Evolutionary conservation across 1,140 invertebrate genomes (phyloP).

Genomic region (Plectrocnemia conspersa): DNA sequence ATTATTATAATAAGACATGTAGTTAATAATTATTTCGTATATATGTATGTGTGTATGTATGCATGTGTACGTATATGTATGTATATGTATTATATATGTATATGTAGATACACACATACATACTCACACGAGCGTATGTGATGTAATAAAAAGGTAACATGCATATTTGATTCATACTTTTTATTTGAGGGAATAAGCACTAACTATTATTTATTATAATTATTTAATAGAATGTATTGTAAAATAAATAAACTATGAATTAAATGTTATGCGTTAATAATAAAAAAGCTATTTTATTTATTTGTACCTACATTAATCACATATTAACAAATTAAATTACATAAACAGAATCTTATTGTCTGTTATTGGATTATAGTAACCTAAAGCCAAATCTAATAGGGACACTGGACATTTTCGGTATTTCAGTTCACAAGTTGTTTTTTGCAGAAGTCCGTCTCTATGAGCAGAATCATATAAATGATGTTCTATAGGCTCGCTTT

Average conservation of each 20-base stretch:
- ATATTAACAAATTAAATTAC: not conserved
- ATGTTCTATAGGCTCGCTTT: conserved; percentile 62
- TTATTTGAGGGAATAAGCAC: conserved; percentile 30
- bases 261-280: conserved; percentile 57
- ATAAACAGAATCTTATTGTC: not conserved
- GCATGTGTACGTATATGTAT: not conserved
- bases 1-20: conserved; percentile 23
- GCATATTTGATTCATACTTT: conserved; percentile 34
- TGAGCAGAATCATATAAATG: conserved; percentile 62
- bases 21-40: no score
- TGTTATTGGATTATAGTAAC: conserved; percentile 56
- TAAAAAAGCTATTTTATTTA: conserved; percentile 40
- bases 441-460: conserved; percentile 48
- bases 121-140: not conserved
- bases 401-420: conserved; percentile 65
- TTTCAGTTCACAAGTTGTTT: conserved; percentile 52
- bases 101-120: not conserved
- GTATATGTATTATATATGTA: no score
- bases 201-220: conserved; percentile 43
- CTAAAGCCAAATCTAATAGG: conserved; percentile 66
- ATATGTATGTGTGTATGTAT: no score
- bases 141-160: conserved; percentile 27
- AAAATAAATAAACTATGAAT: conserved; percentile 54
- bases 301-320: conserved; percentile 35
- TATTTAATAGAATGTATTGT: conserved; percentile 54